These are phyloP conservation scores for Clunio marinus DNA, from an alignment of 2,888 invertebrate genomes.

Conservation along the genomic window DNA sequence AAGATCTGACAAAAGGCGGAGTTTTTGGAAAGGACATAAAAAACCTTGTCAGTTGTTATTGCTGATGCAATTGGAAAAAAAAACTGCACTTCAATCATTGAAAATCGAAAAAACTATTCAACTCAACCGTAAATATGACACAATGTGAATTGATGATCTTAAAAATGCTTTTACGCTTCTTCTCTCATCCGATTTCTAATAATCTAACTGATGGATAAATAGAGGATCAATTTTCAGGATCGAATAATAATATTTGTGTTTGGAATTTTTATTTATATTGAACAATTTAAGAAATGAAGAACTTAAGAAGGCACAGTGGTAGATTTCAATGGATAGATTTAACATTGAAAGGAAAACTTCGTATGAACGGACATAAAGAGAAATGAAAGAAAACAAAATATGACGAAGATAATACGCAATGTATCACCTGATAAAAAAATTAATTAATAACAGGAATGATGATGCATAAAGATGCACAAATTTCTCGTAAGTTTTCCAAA, in stretches of 20 bases:
- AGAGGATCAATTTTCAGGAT: slow-evolving; percentile 4
- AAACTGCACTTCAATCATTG: neutral
- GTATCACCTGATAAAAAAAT: slow-evolving; percentile 38
- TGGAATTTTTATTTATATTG: no score
- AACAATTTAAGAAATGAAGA: no score
- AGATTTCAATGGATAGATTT: no score
- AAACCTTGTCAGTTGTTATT: slow-evolving; percentile 29
- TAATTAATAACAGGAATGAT: slow-evolving; percentile 34
- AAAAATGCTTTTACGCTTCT: slow-evolving; percentile 3
- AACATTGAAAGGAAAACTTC: neutral
- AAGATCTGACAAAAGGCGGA: slow-evolving; percentile 29
- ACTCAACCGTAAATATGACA: slow-evolving; percentile 27
- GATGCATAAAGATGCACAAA: neutral
- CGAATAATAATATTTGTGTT: neutral
- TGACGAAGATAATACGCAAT: slow-evolving; percentile 21
- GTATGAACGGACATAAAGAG: neutral
- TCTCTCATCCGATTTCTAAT: slow-evolving; percentile 14
- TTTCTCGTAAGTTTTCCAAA: slow-evolving; percentile 37
- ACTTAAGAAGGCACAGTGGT: no score
- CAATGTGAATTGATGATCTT: slow-evolving; percentile 33
- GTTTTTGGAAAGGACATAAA: slow-evolving; percentile 27
- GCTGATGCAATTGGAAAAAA: slow-evolving; percentile 17
- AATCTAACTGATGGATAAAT: slow-evolving; percentile 4
- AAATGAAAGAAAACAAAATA: neutral
- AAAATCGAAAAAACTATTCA: neutral